Evolutionary conservation across 2,113 vertebrate species (phyloP).

Genomic region (Raja brachyura): DNA sequence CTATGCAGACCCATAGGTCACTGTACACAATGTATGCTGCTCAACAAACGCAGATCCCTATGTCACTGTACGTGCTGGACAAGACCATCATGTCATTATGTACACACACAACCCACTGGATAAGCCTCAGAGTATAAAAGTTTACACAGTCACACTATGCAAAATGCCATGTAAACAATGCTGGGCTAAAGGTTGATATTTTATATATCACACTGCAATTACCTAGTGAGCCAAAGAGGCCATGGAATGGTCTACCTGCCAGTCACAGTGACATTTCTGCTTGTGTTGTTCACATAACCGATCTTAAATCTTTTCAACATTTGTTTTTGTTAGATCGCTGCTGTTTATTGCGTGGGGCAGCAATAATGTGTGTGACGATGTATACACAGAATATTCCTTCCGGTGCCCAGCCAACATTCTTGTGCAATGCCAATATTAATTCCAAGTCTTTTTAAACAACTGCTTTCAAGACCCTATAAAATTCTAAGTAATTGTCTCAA

Average conservation of each 20-base stretch:
- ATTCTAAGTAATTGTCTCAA: not conserved
- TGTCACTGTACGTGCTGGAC: too few relatives aligned
- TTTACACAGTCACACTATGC: too few relatives aligned
- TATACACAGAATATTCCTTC: not conserved
- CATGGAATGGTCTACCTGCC: not conserved
- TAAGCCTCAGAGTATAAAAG: too few relatives aligned
- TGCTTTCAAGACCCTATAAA: not conserved
- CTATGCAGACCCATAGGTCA: too few relatives aligned
- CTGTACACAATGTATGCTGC: too few relatives aligned
- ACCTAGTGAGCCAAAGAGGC: not conserved
- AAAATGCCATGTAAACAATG: too few relatives aligned
- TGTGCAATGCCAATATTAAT: not conserved
- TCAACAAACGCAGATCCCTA: too few relatives aligned
- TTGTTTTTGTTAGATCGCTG: not conserved
- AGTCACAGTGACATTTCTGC: not conserved
- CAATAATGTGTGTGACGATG: not conserved
- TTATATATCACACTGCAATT: not conserved
- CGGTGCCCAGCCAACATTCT: not conserved
- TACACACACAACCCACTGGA: too few relatives aligned
- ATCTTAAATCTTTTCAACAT: slow-evolving; percentile 6
- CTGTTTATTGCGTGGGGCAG: not conserved
- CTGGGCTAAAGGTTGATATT: too few relatives aligned
- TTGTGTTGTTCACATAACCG: not conserved
- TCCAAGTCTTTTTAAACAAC: not conserved
- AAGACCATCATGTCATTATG: too few relatives aligned